These are phyloP conservation scores for Hyperoplus immaculatus DNA, from an alignment of 2,797 vertebrate species.

Conservation along the genomic window DNA sequence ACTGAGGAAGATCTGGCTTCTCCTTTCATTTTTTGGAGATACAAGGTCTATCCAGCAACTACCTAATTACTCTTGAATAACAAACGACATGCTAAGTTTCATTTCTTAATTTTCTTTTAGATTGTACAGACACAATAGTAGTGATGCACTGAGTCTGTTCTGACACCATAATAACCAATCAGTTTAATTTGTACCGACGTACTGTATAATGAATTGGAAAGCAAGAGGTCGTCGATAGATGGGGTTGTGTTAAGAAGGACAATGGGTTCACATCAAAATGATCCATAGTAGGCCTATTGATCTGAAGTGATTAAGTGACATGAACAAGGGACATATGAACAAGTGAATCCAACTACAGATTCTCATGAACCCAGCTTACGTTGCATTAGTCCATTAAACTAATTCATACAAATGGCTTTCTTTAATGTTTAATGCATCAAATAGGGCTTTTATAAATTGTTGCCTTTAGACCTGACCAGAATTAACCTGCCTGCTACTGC, in stretches of 20 bases:
- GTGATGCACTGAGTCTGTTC: not conserved
- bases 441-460: too few relatives aligned
- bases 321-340: too few relatives aligned
- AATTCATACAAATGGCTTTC: too few relatives aligned
- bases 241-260: not conserved
- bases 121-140: not conserved
- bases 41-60: not conserved
- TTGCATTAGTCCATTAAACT: too few relatives aligned
- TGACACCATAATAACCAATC: not conserved
- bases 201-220: not conserved
- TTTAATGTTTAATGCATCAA: too few relatives aligned
- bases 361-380: too few relatives aligned
- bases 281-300: not conserved
- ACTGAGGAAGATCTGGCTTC: not conserved
- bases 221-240: conserved; percentile 9
- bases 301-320: not conserved
- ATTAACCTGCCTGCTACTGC: too few relatives aligned
- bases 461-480: too few relatives aligned
- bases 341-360: too few relatives aligned
- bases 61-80: not conserved
- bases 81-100: not conserved
- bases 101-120: not conserved
- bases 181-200: not conserved
- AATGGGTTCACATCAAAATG: not conserved
- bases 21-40: not conserved